Base-by-base conservation (phyloP, 2,888 invertebrate genomes). In the Amblyjoppa fuscipennis region DNA sequence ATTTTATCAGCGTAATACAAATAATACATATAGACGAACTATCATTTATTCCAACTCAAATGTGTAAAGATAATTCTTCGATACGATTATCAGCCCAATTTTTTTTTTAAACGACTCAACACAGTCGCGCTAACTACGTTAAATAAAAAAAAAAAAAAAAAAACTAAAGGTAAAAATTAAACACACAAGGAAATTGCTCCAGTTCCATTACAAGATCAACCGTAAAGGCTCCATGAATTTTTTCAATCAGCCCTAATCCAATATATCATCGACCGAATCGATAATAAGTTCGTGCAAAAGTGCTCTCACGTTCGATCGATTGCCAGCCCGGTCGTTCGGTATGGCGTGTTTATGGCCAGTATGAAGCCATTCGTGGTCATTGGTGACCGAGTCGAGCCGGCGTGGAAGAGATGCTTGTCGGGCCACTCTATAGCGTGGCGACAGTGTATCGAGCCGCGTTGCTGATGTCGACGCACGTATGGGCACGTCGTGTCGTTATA, bases 371-470 rank as follows among this genome's bases (percentile, higher is more conserved):
- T 31, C 6, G 61, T 34, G 31, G 16, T n/a, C 64, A 64, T 64
- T 64, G 16, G 64, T 31, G 64, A 64, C 34, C 16, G 64, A 34
- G 16, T 64, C 20, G 20, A 64, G 64, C 25, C 64, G 34, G 34
- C 16, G 51, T 51, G 51, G 51, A 51, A 25, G 51, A 49, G 28
- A 51, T 49, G 31, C 64, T 64, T 49, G 64, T 64, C 64, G 64
- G 31, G 49, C 9, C 31, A 5, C 34, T 64, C 3, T 64, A 34
- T 20, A 49, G 49, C 75, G 49, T 64, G 64, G 64, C 61, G 64
- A 75, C 49, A n/a, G 45, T 49, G 34, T 64, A 75, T 64, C 75
- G 61, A 64, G 64, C 64, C 75, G 20, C 75, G 20, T 64, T 34
- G 64, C 31, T 45, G 64, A 64, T 45, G 75, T 66, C 51, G 13